A percentile compares a stretch with the other conserved stretches of the same genome.
phyloP scores from a whole-genome alignment of 2,797 vertebrate genomes.

The Dryobates pubescens region DNA sequence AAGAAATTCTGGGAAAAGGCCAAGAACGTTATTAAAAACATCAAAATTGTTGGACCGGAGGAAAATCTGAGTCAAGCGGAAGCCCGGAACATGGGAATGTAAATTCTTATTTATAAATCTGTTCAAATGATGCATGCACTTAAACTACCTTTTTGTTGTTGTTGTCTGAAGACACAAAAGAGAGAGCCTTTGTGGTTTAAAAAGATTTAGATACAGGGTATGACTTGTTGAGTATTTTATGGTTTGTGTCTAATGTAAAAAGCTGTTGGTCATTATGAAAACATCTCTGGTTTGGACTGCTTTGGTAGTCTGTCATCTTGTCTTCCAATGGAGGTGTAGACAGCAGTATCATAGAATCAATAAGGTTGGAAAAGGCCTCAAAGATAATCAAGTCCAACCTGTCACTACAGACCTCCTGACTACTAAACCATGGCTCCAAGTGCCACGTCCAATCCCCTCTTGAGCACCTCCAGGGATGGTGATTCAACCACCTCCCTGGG shows the following conservation, averaged over 20 bases:
- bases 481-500: no score
- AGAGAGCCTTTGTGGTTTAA: not conserved
- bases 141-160: not conserved
- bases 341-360: not conserved
- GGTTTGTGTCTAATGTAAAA: not conserved
- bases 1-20: conserved; percentile 93
- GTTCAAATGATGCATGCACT: not conserved
- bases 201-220: not conserved
- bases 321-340: not conserved
- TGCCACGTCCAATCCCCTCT: no score
- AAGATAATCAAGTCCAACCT: no score
- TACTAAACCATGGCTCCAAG: no score
- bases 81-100: conserved; percentile 99
- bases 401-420: no score
- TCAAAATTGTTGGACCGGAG: conserved; percentile 97
- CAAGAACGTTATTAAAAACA: conserved; percentile 83
- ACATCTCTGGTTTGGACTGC: not conserved
- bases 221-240: not conserved
- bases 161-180: not conserved
- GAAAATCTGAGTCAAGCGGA: conserved; percentile 94
- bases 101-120: conserved; percentile 56
- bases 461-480: no score
- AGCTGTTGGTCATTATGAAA: not conserved
- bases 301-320: not conserved
- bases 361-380: no score